Conservation (phyloP, 92 coral and sea anemone genomes). For the Zoanthus solanderi region DNA sequence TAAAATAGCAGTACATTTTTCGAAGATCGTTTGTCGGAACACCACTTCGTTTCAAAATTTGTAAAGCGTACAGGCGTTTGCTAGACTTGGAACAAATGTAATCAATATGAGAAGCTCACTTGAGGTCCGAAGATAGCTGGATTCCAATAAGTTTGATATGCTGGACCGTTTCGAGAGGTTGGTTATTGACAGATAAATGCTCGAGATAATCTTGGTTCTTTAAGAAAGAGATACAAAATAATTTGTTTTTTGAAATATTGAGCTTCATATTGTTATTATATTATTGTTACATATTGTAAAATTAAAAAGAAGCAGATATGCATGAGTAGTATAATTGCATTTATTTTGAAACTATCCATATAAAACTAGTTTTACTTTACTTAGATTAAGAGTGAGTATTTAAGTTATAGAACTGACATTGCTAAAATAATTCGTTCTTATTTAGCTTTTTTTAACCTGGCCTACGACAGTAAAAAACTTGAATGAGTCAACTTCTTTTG, state of each 20-base stretch:
- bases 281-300: too few species aligned
- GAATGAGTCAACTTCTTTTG: too few species aligned
- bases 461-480: too few species aligned
- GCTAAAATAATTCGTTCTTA: too few species aligned
- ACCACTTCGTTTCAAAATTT: conserved; percentile 12
- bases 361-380: too few species aligned
- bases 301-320: too few species aligned
- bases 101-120: background rate
- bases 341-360: too few species aligned
- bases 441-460: too few species aligned
- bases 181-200: background rate
- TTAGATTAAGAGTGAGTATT: too few species aligned
- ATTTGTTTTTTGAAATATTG: background rate
- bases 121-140: background rate
- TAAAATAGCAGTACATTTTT: background rate
- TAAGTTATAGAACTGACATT: too few species aligned
- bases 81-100: background rate
- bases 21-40: background rate
- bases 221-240: background rate
- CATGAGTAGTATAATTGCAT: too few species aligned
- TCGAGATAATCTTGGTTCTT: background rate
- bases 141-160: background rate
- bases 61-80: background rate
- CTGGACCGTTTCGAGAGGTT: background rate
- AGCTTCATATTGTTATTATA: background rate